Evolutionary conservation across 2,797 vertebrate species (phyloP), one percentile per base, ranked within the genome.

Genomic region (Vireo griseus): DNA sequence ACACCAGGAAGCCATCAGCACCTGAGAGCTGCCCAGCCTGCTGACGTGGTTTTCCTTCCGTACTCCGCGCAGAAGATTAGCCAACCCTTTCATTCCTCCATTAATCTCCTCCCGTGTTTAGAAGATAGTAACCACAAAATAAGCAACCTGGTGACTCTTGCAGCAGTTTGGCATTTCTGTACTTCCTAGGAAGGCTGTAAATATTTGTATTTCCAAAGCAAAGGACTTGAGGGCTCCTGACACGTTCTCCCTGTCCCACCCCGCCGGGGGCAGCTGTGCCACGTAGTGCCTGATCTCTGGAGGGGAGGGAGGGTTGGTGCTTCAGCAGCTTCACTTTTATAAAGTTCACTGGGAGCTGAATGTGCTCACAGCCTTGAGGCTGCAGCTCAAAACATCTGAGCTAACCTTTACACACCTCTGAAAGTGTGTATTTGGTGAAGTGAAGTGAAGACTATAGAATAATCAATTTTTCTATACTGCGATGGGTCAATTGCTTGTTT

Each of bases 401-500:
- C 39, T 76, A 92, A 92, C 87, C 77, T 91, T 94, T 76, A 71
- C 67, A 76, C 80, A 86, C 47, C 37, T 68, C 76, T 68, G 59
- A 61, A 88, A 79, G n/a, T 81, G 66, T 83, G 81, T 84, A 72
- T 91, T 95, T 88, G 92, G 90, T 82, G 82, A 92, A 86, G 52
- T 75, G 82, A 92, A 86, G 52, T 75, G 83, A 94, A 90, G 82
- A 88, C 57, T 94, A 28, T 40, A 40, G 57, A 88, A 85, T 76
- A 84, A 96, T 94, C 91, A 96, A 88, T 91, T 74, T 86, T 37
- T 84, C 73, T 88, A 40, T 44, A 18, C 85, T 48, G 8, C 92
- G 89, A 87, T 17, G 24, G 80, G 73, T 77, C 91, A 89, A 86
- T 77, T 90, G 91, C 92, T 93, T 95, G 76, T 95, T 96, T 96